Base-by-base conservation (phyloP, 1,140 invertebrate species). In the Zelostemma sp. region DNA sequence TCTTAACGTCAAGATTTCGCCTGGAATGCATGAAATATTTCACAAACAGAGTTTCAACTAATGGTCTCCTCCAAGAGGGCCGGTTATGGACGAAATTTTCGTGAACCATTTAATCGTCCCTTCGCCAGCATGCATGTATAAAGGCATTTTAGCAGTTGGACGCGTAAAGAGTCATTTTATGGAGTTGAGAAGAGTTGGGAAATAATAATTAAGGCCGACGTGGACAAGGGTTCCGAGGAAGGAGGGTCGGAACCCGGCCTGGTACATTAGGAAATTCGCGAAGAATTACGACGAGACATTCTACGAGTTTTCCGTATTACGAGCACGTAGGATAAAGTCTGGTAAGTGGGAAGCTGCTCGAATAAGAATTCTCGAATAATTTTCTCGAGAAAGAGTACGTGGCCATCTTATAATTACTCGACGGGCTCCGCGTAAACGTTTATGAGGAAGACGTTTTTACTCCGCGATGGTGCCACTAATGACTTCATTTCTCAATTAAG, bases 291-390 rank as follows among this genome's bases (percentile, higher is more conserved):
- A 55, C 48, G 71, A 50, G 66, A 66, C 62, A 64, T 64, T 67
- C 55, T 35, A 51, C 25, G 50, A 50, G 0, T 33, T 56, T 47
- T 28, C n/a, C 55, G 63, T 72, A 76, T 76, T 73, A 68, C 57
- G 31, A 51, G 49, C 74, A 76, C 74, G 74, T 73, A 72, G 65
- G 65, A 65, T 68, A 64, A 69, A 69, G 68, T 73, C 73, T 56
- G 58, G 70, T 71, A 67, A 73, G 70, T 58, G 62, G 62, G 57
- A 59, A 72, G 56, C 58, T 55, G 71, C 71, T 62, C 63, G 64
- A 72, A 74, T 76, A 72, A 76, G 72, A 74, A 76, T 76, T 76
- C 59, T 15, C 60, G 74, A 76, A 76, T 76, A 76, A 76, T 76
- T 76, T 71, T 18, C 63, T 40, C 57, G 33, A 46, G 49, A 43